A percentile compares a stretch with the other conserved stretches of the same genome.
Conservation (phyloP, 2,113 vertebrate genomes). For the Penelope pileata region DNA sequence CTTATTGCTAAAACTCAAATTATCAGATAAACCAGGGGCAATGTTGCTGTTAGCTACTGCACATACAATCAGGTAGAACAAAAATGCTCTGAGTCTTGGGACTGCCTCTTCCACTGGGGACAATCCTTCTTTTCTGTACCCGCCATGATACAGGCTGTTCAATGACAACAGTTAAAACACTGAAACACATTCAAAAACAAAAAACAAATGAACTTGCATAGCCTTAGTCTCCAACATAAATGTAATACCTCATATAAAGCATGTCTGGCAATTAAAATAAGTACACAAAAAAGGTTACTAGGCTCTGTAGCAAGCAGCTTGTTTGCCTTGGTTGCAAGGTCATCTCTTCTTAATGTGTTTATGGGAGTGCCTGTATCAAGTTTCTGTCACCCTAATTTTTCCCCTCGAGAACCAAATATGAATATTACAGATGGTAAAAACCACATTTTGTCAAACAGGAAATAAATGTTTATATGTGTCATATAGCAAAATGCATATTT, state of each 20-base stretch:
- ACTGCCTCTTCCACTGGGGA: not conserved
- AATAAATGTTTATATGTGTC: constrained; percentile 43
- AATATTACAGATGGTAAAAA: constrained; percentile 19
- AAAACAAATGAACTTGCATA: not conserved
- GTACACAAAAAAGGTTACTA: not conserved
- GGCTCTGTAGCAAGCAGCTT: not conserved
- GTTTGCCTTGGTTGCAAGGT: not conserved
- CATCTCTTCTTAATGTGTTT: not conserved
- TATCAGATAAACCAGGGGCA: not conserved
- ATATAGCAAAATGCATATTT: constrained; percentile 14
- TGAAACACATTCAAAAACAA: not conserved
- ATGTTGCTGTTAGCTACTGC: rapidly evolving
- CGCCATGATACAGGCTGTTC: rapidly evolving
- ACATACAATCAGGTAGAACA: rapidly evolving
- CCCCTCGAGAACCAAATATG: constrained; percentile 1
- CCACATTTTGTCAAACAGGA: constrained; percentile 21
- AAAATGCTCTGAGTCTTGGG: not conserved
- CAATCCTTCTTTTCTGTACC: not conserved
- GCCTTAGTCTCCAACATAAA: not conserved
- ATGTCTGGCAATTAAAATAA: not conserved
- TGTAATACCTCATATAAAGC: not conserved
- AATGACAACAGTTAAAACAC: not conserved
- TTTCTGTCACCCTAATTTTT: constrained; percentile 19
- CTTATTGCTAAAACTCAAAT: not conserved
- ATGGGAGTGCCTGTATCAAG: constrained; percentile 7